Conservation (phyloP, 2,797 vertebrate species). For the Sciaenops ocellatus region DNA sequence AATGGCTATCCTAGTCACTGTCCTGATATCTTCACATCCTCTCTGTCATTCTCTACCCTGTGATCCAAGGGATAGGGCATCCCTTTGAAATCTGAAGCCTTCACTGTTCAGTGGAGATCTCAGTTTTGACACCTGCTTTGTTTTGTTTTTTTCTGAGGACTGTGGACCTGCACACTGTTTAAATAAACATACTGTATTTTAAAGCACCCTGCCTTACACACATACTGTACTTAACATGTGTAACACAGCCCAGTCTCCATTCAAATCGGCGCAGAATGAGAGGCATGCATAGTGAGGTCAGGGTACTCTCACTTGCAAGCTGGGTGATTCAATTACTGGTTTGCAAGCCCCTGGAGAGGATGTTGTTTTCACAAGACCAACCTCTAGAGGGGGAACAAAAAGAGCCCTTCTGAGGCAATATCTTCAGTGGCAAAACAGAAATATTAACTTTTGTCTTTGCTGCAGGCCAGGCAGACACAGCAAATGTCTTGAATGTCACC, state of each 20-base stretch:
- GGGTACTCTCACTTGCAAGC: constrained; percentile 47
- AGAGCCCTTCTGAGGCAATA: constrained; percentile 60
- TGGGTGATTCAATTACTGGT: constrained; percentile 57
- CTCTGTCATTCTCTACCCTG: constrained; percentile 44
- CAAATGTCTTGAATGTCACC: constrained; percentile 46
- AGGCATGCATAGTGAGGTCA: constrained; percentile 54
- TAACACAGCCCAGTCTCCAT: constrained; percentile 7
- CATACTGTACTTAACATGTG: not conserved
- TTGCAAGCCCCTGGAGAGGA: constrained; percentile 62
- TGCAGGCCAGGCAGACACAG: constrained; percentile 60
- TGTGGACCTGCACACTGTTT: constrained; percentile 10
- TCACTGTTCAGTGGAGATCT: constrained; percentile 17
- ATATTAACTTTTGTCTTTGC: constrained; percentile 42
- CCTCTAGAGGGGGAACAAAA: constrained; percentile 43
- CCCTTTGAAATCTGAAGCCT: constrained; percentile 71
- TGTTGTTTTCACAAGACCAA: constrained; percentile 55
- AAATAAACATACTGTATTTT: constrained; percentile 26
- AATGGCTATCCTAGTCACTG: constrained; percentile 72
- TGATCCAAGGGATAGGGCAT: constrained; percentile 51
- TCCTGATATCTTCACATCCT: constrained; percentile 64
- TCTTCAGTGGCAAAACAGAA: constrained; percentile 46
- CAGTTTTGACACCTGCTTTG: constrained; percentile 52
- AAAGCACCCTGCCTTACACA: not conserved
- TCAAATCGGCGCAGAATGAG: constrained; percentile 38
- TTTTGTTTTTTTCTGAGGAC: constrained; percentile 13